Evolutionary conservation across 1,140 invertebrate genomes (phyloP).

Genomic region (Saccostrea cuccullata): DNA sequence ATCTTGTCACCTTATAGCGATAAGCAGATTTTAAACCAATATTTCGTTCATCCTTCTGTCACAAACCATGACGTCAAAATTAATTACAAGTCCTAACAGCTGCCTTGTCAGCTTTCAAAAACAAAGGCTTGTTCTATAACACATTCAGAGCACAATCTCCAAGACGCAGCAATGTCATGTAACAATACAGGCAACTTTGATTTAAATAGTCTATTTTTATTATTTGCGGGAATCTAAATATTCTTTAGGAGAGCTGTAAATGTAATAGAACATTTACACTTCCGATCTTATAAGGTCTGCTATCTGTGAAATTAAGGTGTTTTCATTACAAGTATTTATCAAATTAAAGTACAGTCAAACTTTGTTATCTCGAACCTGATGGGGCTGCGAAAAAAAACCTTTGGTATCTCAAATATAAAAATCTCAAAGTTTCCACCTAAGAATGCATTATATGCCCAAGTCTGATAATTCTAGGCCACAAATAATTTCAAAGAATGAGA

Average conservation of each 20-base stretch:
- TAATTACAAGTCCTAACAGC: neutral
- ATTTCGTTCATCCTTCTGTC: neutral
- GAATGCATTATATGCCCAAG: too few relatives aligned
- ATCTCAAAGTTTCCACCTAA: too few relatives aligned
- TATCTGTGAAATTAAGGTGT: too few relatives aligned
- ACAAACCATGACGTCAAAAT: neutral
- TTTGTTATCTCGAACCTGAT: too few relatives aligned
- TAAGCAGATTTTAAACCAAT: conserved; percentile 6
- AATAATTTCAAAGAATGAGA: too few relatives aligned
- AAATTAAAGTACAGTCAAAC: too few relatives aligned
- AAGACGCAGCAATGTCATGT: neutral
- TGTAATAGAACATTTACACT: neutral
- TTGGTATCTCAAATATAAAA: too few relatives aligned
- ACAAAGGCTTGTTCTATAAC: neutral
- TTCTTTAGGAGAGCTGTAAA: neutral
- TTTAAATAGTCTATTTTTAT: neutral
- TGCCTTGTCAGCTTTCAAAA: neutral
- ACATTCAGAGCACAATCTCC: neutral
- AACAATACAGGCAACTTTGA: neutral
- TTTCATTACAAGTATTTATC: too few relatives aligned
- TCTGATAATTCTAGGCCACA: too few relatives aligned
- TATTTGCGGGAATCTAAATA: neutral
- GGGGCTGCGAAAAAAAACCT: too few relatives aligned
- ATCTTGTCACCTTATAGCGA: neutral
- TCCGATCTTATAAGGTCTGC: too few relatives aligned